Evolutionary conservation across 2,797 vertebrate genomes (phyloP).

Genomic region (Percopsis omiscomaycus): DNA sequence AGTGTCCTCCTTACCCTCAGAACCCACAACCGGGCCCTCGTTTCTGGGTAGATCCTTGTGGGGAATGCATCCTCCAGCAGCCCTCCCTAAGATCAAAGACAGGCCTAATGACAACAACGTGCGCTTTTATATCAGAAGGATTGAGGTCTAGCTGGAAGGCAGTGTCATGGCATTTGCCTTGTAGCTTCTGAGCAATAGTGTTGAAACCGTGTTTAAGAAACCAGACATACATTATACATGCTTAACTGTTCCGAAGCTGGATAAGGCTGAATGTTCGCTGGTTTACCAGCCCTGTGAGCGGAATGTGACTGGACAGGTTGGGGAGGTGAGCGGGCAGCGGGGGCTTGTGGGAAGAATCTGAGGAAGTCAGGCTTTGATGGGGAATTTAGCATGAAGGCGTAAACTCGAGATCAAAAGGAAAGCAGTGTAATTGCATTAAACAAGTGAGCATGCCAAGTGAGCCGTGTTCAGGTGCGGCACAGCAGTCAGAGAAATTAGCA

Average conservation of each 20-base stretch:
- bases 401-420: slow-evolving; percentile 65
- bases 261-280: not conserved
- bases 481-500: slow-evolving; percentile 21
- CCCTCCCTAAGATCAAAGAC: slow-evolving; percentile 44
- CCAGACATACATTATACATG: slow-evolving; percentile 1
- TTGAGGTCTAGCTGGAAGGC: not conserved
- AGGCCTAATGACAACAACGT: slow-evolving; percentile 9
- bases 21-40: slow-evolving; percentile 5
- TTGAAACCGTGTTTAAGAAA: not conserved
- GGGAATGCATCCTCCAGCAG: slow-evolving; percentile 29
- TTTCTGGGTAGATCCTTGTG: slow-evolving; percentile 15
- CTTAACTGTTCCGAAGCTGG: not conserved
- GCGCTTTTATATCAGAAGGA: not conserved
- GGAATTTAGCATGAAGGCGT: slow-evolving; percentile 50
- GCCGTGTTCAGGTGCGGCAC: slow-evolving; percentile 41
- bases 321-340: slow-evolving; percentile 36
- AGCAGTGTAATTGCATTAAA: slow-evolving; percentile 55
- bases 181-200: not conserved
- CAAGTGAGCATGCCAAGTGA: slow-evolving; percentile 33
- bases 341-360: slow-evolving; percentile 22
- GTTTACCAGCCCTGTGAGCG: slow-evolving; percentile 1
- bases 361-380: slow-evolving; percentile 28
- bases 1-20: not conserved
- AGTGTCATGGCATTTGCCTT: not conserved
- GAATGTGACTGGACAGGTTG: slow-evolving; percentile 28